Evolutionary conservation across 2,888 invertebrate genomes (phyloP), one percentile per base, ranked within the genome.

Genomic region (Drosophila limbata): DNA sequence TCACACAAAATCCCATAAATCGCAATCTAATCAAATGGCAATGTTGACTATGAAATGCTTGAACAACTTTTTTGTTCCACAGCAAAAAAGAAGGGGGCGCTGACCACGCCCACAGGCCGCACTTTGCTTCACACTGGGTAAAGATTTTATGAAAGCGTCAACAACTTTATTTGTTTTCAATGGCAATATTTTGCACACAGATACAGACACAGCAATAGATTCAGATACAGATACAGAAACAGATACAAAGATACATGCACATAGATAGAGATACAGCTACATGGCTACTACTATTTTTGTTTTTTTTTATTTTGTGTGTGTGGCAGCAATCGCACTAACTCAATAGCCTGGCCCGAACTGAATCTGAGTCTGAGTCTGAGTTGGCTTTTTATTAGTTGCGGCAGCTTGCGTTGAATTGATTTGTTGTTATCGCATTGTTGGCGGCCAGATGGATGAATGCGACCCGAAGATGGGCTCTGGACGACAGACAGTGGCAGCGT

Each of bases 141-240:
- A 63, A 60, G 78, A 73, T 87, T 85, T 88, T 86, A 86, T 84
- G 84, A 86, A 86, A 86, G 73, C 85, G 80, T 88, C 85, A 84
- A 86, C 81, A 88, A 84, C 86, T 88, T 86, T 86, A 88, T 86
- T 86, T 86, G 88, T 88, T 86, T 88, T 84, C 86, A 88, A 86
- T 84, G 81, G 77, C 84, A 86, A 86, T 88, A 86, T 88, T 88
- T 88, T 84, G 73, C 56, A 50, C 56, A 65, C 64, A 70, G 31
- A 59, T 15, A 70, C 48, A 25, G 21, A 25, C 9, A 52, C 44
- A 21, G 21, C 25, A 10, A 64, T 33, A 48, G 51, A 21, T 17
- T 35, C 13, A 44, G 45, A 39, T 35, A 48, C 15, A 57, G 19
- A 25, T 6, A 25, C n/a, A n/a, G n/a, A n/a, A n/a, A 19, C 25